Evolutionary conservation across 1,140 invertebrate genomes (phyloP).

Genomic region (Aphelenchoides avenae): DNA sequence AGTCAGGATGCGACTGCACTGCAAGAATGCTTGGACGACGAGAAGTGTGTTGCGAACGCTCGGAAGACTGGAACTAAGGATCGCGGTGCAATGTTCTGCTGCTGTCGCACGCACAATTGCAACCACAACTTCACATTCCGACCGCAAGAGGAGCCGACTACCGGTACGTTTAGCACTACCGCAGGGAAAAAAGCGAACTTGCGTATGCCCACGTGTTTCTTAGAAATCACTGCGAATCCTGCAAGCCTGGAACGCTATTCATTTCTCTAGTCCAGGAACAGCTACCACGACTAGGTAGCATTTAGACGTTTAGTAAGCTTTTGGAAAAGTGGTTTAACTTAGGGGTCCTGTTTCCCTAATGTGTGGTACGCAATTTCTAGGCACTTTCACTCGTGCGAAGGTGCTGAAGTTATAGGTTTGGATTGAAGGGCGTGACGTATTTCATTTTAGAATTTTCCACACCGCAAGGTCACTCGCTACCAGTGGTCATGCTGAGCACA

Average conservation of each 20-base stretch:
- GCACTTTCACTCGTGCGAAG: too few relatives aligned
- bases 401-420: too few relatives aligned
- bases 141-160: neutral
- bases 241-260: slow-evolving; percentile 5
- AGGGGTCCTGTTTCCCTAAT: too few relatives aligned
- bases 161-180: neutral
- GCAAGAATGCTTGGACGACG: slow-evolving; percentile 29
- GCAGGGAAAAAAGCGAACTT: too few relatives aligned
- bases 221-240: neutral
- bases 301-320: too few relatives aligned
- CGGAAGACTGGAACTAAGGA: slow-evolving; percentile 24
- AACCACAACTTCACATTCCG: slow-evolving; percentile 25
- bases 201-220: too few relatives aligned
- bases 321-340: too few relatives aligned
- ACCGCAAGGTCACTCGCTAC: too few relatives aligned
- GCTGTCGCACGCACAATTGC: slow-evolving; percentile 45
- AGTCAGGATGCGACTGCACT: slow-evolving; percentile 40
- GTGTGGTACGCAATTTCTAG: too few relatives aligned
- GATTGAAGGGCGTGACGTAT: too few relatives aligned
- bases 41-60: slow-evolving; percentile 37
- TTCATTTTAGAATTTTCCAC: too few relatives aligned
- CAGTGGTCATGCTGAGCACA: too few relatives aligned
- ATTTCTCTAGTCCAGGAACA: neutral
- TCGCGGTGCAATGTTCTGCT: slow-evolving; percentile 35
- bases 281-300: slow-evolving; percentile 4